Evolutionary conservation across 2,797 vertebrate species (phyloP), one percentile per base, ranked within the genome.

Genomic region (Pyrocephalus nanus): DNA sequence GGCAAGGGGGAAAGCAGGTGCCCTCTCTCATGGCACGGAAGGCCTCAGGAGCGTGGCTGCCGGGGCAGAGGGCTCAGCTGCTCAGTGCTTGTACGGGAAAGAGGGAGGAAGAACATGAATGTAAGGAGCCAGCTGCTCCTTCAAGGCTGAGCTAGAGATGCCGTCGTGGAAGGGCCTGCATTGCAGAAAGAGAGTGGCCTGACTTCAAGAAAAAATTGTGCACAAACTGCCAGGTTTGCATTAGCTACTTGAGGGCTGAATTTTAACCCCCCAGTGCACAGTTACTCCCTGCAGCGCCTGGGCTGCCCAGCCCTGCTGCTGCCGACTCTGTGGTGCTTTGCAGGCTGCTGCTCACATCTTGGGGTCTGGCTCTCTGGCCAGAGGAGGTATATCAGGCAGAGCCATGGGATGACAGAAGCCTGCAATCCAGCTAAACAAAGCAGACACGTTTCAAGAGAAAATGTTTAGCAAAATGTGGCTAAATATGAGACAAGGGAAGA

Each of bases 31-130:
- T 5, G 25, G 53, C 57, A 69, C 6, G 5, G 88, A 67, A 86
- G 72, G 38, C 38, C 70, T 65, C 1, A 1, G 48, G 34, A 60
- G 34, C 0, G 0, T 1, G 45, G 64, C 50, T 0, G 0, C 23
- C 0, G 7, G 51, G 69, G 27, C 64, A 72, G 26, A 58, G 65
- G 65, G 58, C 65, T 92, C 81, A 89, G 81, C 71, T 74, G 92
- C 72, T 71, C 69, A 2, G 30, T 0, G 1, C 23, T 40, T 43
- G 12, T 16, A 12, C 0, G 4, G n/a, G 54, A 16, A 84, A 62
- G 29, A 27, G 30, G 18, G 5, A 43, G 69, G 43, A 79, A 64
- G 45, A 76, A 22, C 3, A 0, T 11, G 29, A 86, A 30, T 30
- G 2, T 3, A 21, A 70, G 48, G 21, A 70, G 11, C 54, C 7